Percentiles rank a stretch among this genome's conserved stretches.
These are phyloP conservation scores for Synanthedon formicaeformis DNA, from an alignment of 2,888 invertebrate species.

Conservation along the genomic window DNA sequence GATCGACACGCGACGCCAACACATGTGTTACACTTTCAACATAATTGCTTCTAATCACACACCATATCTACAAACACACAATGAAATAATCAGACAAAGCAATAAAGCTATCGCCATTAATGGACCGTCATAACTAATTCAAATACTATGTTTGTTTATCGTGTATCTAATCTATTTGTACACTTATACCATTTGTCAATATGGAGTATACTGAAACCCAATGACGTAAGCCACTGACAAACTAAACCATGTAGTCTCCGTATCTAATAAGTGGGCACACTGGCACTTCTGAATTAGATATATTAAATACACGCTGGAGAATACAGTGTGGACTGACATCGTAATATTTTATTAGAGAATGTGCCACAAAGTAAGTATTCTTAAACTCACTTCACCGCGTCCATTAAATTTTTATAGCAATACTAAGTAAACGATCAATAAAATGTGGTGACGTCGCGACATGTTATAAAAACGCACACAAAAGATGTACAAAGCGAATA, in stretches of 20 bases:
- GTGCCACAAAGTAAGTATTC: too few relatives aligned
- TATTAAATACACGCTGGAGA: too few relatives aligned
- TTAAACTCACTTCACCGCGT: neutral
- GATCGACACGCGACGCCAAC: slow-evolving; percentile 44
- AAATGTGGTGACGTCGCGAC: neutral
- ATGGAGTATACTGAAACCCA: too few relatives aligned
- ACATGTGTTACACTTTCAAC: slow-evolving; percentile 64
- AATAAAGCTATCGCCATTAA: slow-evolving; percentile 7
- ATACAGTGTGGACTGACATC: too few relatives aligned
- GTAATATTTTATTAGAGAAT: too few relatives aligned
- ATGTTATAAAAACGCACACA: neutral
- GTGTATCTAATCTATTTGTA: neutral
- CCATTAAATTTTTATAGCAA: neutral
- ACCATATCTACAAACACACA: slow-evolving; percentile 1
- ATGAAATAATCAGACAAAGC: slow-evolving; percentile 1
- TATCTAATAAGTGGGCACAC: too few relatives aligned
- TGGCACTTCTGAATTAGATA: too few relatives aligned
- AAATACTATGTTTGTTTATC: neutral
- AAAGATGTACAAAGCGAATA: slow-evolving; percentile 9
- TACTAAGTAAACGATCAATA: too few relatives aligned
- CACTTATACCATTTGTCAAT: neutral
- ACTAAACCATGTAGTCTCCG: too few relatives aligned
- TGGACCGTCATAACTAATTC: slow-evolving; percentile 1
- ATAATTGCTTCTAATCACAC: slow-evolving; percentile 61
- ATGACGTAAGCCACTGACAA: neutral